phyloP scores from a whole-genome alignment of 1,140 invertebrate species.

The Magallana gigas region DNA sequence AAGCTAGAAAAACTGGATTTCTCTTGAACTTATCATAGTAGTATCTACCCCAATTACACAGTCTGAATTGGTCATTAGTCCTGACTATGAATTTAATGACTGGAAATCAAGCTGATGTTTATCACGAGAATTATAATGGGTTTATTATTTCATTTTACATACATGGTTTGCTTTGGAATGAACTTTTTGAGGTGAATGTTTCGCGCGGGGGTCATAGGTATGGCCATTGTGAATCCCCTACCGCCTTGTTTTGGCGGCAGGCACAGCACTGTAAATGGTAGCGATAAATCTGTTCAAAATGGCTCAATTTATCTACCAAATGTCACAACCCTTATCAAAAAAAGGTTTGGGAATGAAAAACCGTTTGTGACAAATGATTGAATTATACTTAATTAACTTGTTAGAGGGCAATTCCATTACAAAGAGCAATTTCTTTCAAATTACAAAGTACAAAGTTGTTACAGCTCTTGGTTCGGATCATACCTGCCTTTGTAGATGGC shows the following conservation, averaged over 20 bases:
- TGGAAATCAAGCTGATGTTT: constrained; percentile 26
- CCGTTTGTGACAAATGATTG: constrained; percentile 28
- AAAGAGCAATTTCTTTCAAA: neutral
- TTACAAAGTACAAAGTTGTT: constrained; percentile 6
- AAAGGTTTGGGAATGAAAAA: constrained; percentile 29
- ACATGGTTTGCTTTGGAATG: neutral
- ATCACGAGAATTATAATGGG: constrained; percentile 11
- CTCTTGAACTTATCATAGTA: neutral
- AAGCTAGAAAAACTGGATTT: neutral
- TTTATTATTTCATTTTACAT: constrained; percentile 31
- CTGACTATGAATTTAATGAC: constrained; percentile 26
- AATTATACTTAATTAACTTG: constrained; percentile 33
- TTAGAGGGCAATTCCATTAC: constrained; percentile 13
- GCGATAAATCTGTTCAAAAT: neutral
- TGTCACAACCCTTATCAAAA: constrained; percentile 31
- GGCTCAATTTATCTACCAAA: constrained; percentile 13
- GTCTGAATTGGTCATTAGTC: neutral
- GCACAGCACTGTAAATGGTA: neutral
- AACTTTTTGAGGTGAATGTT: neutral
- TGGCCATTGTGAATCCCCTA: neutral
- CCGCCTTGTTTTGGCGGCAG: neutral
- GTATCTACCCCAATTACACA: neutral
- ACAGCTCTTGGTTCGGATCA: neutral
- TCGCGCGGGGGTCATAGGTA: neutral
- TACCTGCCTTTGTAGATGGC: constrained; percentile 3